Evolutionary conservation across 2,888 invertebrate species (phyloP).

Genomic region (Alloplasta piceator): DNA sequence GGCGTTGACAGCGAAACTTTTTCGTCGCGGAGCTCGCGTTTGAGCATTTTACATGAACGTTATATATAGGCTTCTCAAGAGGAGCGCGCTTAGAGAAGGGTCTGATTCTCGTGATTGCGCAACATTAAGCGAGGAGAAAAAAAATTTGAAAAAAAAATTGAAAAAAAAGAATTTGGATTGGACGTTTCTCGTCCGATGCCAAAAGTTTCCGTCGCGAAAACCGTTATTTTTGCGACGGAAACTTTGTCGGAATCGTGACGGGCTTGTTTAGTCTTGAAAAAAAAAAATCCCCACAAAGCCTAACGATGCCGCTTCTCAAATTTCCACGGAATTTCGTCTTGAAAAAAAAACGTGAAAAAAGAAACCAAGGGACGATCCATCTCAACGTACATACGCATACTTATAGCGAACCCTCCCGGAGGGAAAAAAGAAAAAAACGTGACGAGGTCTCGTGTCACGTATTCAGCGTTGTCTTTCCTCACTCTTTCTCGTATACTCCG

Average conservation of each 20-base stretch:
- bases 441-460: conserved; percentile 65
- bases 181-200: too few relatives aligned
- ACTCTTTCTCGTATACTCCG: conserved; percentile 35
- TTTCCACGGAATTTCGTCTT: conserved; percentile 43
- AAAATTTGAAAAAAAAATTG: conserved; percentile 5
- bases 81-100: conserved; percentile 56
- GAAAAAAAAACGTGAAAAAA: conserved; percentile 21
- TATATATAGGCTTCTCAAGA: too few relatives aligned
- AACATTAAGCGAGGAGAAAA: conserved; percentile 8
- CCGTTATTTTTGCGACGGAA: too few relatives aligned
- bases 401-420: conserved; percentile 47
- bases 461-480: conserved; percentile 58
- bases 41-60: conserved; percentile 56
- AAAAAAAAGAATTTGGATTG: neutral
- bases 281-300: neutral
- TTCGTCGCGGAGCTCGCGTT: conserved; percentile 54
- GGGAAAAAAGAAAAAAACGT: conserved; percentile 45
- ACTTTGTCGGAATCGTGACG: too few relatives aligned
- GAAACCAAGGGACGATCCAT: conserved; percentile 25
- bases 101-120: conserved; percentile 27
- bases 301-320: conserved; percentile 20
- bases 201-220: conserved; percentile 22
- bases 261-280: conserved; percentile 7
- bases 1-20: conserved; percentile 56
- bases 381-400: conserved; percentile 38